Evolutionary conservation across 2,797 vertebrate genomes (phyloP), one percentile per base, ranked within the genome.

Genomic region (Gastrophryne carolinensis): DNA sequence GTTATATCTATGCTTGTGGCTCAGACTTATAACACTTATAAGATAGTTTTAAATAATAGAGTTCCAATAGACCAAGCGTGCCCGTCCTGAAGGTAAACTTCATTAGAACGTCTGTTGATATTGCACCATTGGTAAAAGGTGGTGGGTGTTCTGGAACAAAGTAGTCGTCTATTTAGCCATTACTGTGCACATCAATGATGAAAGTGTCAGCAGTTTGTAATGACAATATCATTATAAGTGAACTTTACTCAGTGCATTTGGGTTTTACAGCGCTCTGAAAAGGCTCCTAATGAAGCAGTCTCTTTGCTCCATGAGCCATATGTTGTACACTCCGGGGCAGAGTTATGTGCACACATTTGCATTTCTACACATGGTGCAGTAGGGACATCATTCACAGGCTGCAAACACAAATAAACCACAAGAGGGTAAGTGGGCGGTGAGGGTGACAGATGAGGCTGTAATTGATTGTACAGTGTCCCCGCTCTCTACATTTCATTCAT

Each of bases 391-490:
- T 53, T 64, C 17, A 29, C 53, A n/a, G 30, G 52, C 41, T 52
- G 24, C 21, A 19, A 37, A 34, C 34, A 35, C 30, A 60, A 58
- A 75, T 60, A 67, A 67, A 67, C 72, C 49, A 67, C 63, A 49
- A 75, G 64, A 30, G 12, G 27, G 44, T 32, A 47, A 49, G 63
- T 60, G 56, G 50, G 35, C 34, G 61, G 29, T 75, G 64, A 68
- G 32, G 56, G 44, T 68, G 64, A 68, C 56, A 69, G 64, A 75
- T 75, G 73, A 75, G 57, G 54, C 64, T 53, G 64, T 68, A 53
- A 67, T 68, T 53, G 73, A 68, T 67, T 75, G 73, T 61, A 68
- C 64, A 68, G 41, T 75, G 63, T 52, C 32, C 58, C 54, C 35
- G 37, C 39, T 67, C 39, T 69, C 56, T 54, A 60, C 21, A 68